Conservation (phyloP, 2,797 vertebrate species). For the Parauchenoglanis punctatus region DNA sequence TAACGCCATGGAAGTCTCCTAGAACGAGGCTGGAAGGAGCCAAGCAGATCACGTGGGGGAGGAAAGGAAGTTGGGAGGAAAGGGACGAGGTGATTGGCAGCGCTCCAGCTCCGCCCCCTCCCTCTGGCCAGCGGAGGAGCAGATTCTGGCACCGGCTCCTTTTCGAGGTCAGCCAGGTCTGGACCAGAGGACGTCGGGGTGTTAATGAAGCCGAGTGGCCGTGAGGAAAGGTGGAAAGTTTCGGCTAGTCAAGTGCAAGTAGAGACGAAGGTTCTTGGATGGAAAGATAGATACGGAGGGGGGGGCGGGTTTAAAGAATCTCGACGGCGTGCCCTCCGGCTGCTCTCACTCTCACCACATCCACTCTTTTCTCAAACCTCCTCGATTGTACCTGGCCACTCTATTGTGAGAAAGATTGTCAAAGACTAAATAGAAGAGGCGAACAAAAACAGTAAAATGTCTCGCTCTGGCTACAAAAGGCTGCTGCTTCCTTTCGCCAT, state of each 20-base stretch:
- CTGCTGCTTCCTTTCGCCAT: not conserved
- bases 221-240: not conserved
- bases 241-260: constrained; percentile 27
- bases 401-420: constrained; percentile 23
- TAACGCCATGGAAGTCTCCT: not conserved
- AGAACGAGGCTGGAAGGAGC: not conserved
- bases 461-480: not conserved
- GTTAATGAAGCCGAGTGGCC: constrained; percentile 27
- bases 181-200: constrained; percentile 49
- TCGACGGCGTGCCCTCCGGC: not conserved
- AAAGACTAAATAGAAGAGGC: not conserved
- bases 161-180: constrained; percentile 32
- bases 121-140: constrained; percentile 47
- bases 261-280: not conserved
- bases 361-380: not conserved
- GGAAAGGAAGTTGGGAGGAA: not conserved
- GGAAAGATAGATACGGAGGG: not conserved
- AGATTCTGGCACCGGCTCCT: not conserved
- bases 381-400: not conserved
- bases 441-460: not conserved
- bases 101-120: constrained; percentile 63
- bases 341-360: not conserved
- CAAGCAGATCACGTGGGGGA: not conserved
- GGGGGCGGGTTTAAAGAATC: not conserved
- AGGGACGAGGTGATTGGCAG: constrained; percentile 59